Conservation (phyloP, 2,113 vertebrate species). For the Oryzias javanicus region DNA sequence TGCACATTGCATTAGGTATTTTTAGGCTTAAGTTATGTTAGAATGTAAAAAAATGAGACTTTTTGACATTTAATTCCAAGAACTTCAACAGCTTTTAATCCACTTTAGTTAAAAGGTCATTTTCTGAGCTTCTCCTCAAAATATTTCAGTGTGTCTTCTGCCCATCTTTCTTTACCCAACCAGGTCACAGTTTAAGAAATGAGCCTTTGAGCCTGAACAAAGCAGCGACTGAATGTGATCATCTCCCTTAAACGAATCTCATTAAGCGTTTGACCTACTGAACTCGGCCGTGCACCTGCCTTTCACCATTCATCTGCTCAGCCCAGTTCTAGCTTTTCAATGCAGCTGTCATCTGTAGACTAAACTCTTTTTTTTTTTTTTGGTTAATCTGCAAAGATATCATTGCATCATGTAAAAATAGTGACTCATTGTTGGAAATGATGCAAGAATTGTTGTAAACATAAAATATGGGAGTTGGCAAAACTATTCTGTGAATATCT, state of each 20-base stretch:
- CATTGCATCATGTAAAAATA: not conserved
- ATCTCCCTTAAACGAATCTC: slow-evolving; percentile 15
- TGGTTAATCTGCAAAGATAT: not conserved
- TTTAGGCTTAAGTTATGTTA: too few relatives aligned
- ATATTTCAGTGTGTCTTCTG: not conserved
- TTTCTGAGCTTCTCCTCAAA: not conserved
- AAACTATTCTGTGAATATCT: too few relatives aligned
- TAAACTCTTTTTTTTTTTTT: not conserved
- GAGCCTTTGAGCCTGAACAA: slow-evolving; percentile 8
- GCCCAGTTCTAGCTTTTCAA: not conserved
- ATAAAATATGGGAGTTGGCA: too few relatives aligned
- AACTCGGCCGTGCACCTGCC: slow-evolving; percentile 1
- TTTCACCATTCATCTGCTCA: not conserved
- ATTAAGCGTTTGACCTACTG: slow-evolving; percentile 19
- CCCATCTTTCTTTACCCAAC: not conserved
- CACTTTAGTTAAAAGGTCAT: too few relatives aligned
- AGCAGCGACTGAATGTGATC: slow-evolving; percentile 4
- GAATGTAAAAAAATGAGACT: too few relatives aligned
- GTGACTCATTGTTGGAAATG: not conserved
- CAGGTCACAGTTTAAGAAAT: not conserved
- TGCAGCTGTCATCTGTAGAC: not conserved
- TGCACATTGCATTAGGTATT: too few relatives aligned
- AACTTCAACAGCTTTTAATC: too few relatives aligned
- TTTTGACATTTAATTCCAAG: too few relatives aligned
- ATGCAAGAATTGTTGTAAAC: not conserved